Conservation (phyloP, 2,888 invertebrate genomes). For the Tridacna crocea region DNA sequence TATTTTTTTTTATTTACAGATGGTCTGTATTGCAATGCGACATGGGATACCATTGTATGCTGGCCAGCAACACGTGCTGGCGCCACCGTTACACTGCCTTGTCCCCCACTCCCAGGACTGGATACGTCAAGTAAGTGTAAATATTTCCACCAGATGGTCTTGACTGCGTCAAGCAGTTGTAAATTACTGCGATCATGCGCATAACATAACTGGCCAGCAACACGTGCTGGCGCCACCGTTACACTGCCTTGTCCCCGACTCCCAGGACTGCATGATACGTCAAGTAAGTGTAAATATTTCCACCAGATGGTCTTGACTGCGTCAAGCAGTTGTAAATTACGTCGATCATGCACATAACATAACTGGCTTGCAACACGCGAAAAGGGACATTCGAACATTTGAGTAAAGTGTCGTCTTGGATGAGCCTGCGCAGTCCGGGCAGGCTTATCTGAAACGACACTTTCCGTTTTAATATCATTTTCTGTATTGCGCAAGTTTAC, state of each 20-base stretch:
- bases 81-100: slow-evolving; percentile 88
- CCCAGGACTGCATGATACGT: slow-evolving; percentile 90
- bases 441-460: too few relatives aligned
- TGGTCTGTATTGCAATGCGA: slow-evolving; percentile 85
- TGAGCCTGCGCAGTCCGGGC: too few relatives aligned
- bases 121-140: slow-evolving; percentile 90
- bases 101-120: slow-evolving; percentile 90
- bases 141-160: background rate
- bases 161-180: background rate
- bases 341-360: background rate
- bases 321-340: background rate
- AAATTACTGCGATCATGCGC: background rate
- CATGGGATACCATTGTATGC: slow-evolving; percentile 93
- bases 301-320: background rate
- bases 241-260: slow-evolving; percentile 90
- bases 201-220: slow-evolving; percentile 91
- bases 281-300: slow-evolving; percentile 87
- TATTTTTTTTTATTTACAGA: slow-evolving; percentile 41
- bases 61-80: slow-evolving; percentile 94
- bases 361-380: slow-evolving; percentile 94
- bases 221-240: slow-evolving; percentile 88
- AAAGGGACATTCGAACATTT: too few relatives aligned
- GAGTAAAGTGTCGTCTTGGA: too few relatives aligned
- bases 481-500: too few relatives aligned
- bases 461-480: too few relatives aligned